These are phyloP conservation scores for Dendrolimus punctatus DNA, from an alignment of 1,140 invertebrate species.

Conservation along the genomic window DNA sequence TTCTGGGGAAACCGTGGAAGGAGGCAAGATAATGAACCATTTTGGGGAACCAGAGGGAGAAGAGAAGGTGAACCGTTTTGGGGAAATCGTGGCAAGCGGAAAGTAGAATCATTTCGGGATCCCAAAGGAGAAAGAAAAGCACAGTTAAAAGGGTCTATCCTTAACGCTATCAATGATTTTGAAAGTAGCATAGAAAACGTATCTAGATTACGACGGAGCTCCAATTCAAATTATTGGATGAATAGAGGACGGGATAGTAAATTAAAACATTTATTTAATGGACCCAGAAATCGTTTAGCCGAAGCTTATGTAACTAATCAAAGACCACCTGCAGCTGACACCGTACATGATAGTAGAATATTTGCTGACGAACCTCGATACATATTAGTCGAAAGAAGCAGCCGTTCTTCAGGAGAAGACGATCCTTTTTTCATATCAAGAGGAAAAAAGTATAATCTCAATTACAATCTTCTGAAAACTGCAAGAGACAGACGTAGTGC, in stretches of 20 bases:
- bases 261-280: slow-evolving; percentile 36
- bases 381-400: slow-evolving; percentile 54
- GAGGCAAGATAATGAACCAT: slow-evolving; percentile 24
- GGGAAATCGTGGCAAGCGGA: slow-evolving; percentile 41
- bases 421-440: slow-evolving; percentile 59
- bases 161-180: slow-evolving; percentile 34
- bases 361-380: slow-evolving; percentile 59
- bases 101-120: slow-evolving; percentile 24
- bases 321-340: slow-evolving; percentile 28
- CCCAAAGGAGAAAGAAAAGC: slow-evolving; percentile 17
- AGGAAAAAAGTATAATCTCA: slow-evolving; percentile 46
- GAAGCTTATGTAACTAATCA: slow-evolving; percentile 12
- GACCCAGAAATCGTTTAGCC: slow-evolving; percentile 12
- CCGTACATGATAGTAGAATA: slow-evolving; percentile 44
- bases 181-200: slow-evolving; percentile 35
- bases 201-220: slow-evolving; percentile 20
- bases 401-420: slow-evolving; percentile 50
- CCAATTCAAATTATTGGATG: slow-evolving; percentile 35
- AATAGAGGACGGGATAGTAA: slow-evolving; percentile 40
- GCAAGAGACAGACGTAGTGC: slow-evolving; percentile 46
- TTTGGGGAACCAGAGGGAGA: slow-evolving; percentile 39
- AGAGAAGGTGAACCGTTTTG: slow-evolving; percentile 46
- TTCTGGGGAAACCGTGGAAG: slow-evolving; percentile 55
- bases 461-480: slow-evolving; percentile 25
- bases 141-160: slow-evolving; percentile 34